Percentiles rank a stretch among this genome's conserved stretches.
phyloP scores from a whole-genome alignment of 2,888 invertebrate species.

The Troglohyphantes excavatus region DNA sequence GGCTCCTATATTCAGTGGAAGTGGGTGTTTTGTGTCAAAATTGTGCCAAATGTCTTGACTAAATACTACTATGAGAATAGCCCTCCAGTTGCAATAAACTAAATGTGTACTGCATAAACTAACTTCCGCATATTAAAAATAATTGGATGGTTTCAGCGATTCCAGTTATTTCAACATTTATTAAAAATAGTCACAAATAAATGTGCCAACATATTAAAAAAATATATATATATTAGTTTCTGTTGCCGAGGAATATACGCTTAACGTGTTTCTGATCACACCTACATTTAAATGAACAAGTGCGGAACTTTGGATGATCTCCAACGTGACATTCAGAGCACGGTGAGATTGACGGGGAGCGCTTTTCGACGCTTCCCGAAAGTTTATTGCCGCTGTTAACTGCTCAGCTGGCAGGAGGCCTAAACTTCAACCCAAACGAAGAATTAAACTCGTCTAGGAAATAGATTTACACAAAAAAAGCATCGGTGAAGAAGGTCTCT shows the following conservation, averaged over 20 bases:
- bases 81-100: too few species aligned
- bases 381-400: conserved; percentile 9
- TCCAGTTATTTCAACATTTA: too few species aligned
- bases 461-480: background rate
- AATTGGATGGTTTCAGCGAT: too few species aligned
- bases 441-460: background rate
- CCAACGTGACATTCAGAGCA: background rate
- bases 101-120: too few species aligned
- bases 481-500: too few species aligned
- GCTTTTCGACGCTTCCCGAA: background rate
- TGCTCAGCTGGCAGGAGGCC: background rate
- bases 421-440: background rate
- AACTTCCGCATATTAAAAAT: too few species aligned
- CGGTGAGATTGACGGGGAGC: background rate
- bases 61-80: too few species aligned
- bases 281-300: background rate
- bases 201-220: too few species aligned
- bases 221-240: background rate
- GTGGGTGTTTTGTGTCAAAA: too few species aligned
- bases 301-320: background rate
- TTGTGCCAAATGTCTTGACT: too few species aligned
- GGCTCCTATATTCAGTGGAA: too few species aligned
- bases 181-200: too few species aligned
- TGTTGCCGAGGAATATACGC: background rate
- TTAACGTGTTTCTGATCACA: background rate